phyloP scores from a whole-genome alignment of 2,113 vertebrate genomes.

The Maccullochella peelii region DNA sequence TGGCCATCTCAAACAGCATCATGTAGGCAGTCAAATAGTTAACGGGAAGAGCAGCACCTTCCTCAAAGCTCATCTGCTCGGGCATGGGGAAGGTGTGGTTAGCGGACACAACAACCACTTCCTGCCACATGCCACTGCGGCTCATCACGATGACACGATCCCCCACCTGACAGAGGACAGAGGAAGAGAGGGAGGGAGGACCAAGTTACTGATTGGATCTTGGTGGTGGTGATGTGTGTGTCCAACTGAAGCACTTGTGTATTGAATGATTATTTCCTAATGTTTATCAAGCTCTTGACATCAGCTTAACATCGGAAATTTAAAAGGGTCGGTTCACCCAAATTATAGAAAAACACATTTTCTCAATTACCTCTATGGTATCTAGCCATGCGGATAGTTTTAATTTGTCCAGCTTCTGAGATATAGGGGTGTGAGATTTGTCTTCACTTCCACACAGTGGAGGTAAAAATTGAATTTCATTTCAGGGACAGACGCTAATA shows the following conservation, averaged over 20 bases:
- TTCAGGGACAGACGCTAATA: too few relatives aligned
- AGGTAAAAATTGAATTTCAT: too few relatives aligned
- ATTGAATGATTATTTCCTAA: too few relatives aligned
- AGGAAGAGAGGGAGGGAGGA: background rate
- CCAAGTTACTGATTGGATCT: background rate
- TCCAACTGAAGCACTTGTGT: too few relatives aligned
- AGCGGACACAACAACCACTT: slow-evolving; percentile 84
- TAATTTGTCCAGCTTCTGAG: too few relatives aligned
- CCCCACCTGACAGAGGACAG: slow-evolving; percentile 83
- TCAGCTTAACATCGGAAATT: background rate
- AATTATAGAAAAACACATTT: background rate
- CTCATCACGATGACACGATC: slow-evolving; percentile 91
- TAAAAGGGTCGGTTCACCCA: too few relatives aligned
- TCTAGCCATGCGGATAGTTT: background rate
- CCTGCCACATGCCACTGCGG: slow-evolving; percentile 90
- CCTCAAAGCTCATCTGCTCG: slow-evolving; percentile 92
- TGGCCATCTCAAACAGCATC: slow-evolving; percentile 93
- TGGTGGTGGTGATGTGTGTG: background rate
- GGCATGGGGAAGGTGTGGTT: slow-evolving; percentile 88
- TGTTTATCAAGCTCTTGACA: background rate
- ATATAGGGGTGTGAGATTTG: too few relatives aligned
- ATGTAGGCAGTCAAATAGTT: slow-evolving; percentile 95
- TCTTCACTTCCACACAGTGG: background rate
- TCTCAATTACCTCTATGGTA: background rate
- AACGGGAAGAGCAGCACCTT: slow-evolving; percentile 89